Conservation (phyloP, 2,797 vertebrate genomes). For the Dendrocincla tyrannina region DNA sequence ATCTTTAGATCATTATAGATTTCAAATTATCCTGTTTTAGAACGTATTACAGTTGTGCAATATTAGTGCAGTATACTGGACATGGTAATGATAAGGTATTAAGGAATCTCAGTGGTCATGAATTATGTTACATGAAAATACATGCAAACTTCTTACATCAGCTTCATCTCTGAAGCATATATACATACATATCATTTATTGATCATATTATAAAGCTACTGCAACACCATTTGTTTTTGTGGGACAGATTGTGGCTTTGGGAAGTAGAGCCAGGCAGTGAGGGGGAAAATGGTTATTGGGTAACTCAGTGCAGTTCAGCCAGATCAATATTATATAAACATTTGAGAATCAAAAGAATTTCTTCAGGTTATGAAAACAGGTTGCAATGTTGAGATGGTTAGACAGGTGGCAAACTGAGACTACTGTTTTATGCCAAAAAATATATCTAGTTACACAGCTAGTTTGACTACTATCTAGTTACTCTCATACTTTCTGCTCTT, state of each 20-base stretch:
- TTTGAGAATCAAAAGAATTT: neutral
- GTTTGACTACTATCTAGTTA: neutral
- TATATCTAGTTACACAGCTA: neutral
- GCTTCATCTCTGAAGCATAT: neutral
- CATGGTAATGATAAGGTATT: neutral
- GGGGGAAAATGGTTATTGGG: accelerated
- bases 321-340: neutral
- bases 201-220: neutral
- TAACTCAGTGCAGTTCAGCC: neutral
- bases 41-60: neutral
- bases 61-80: neutral
- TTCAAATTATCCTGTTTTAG: neutral
- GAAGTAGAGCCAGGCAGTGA: neutral
- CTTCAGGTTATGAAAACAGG: conserved; percentile 22
- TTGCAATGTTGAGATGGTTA: conserved; percentile 59
- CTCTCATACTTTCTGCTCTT: neutral
- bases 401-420: conserved; percentile 70
- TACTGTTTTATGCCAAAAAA: conserved; percentile 42
- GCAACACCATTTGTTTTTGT: neutral
- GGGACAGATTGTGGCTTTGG: neutral
- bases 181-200: neutral
- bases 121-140: neutral
- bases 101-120: neutral
- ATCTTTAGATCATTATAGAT: neutral
- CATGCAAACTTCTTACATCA: neutral